Base-by-base conservation (phyloP, 2,888 invertebrate species). In the Salpingus planirostris region DNA sequence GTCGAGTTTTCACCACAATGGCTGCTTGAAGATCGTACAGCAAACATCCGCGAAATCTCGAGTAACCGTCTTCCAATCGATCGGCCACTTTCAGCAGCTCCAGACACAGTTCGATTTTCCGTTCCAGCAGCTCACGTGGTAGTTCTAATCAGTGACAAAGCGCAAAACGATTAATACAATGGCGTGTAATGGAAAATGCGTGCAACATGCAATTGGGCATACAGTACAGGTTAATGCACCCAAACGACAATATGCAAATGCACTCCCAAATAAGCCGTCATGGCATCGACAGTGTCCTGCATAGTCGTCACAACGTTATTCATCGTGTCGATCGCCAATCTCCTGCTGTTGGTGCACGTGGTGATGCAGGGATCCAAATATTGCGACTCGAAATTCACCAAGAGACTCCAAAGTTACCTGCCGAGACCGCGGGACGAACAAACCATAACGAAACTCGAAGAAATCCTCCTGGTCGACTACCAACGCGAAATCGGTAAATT, bases 1-100 rank as follows among this genome's bases (percentile, higher is more conserved):
- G 63, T 45, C 74, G 73, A 0, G 75, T 69, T 47, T 75, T 69
- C 13, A 73, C 64, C 1, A 73, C 71, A 60, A 78, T 64, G 0
- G 76, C 71, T 23, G 74, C 72, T 53, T 81, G 79, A 10, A 80
- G 59, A 39, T 81, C 80, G 21, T 79, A 62, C 0, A 82, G 60
- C 10, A 83, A 55, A 3, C 71, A 70, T 0, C 79, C 81, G 5
- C 80, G 65, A 46, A 80, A 75, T 40, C 70, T 67, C 2, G 78
- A 70, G 62, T 67, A 70, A 2, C 81, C 82, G 2, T 80, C 78
- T 36, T 79, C 78, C 27, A 84, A 52, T 11, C 71, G 60, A 27
- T 78, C 73, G 7, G 78, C 72, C 22, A 81, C 48, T 25, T 74
- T 70, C n/a, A 83, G 49, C 3, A 84, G 62, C 38, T 83, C 80